Percentiles rank a stretch among this genome's conserved stretches.
phyloP scores from a whole-genome alignment of 1,140 invertebrate genomes.

The Drosophila simulans region DNA sequence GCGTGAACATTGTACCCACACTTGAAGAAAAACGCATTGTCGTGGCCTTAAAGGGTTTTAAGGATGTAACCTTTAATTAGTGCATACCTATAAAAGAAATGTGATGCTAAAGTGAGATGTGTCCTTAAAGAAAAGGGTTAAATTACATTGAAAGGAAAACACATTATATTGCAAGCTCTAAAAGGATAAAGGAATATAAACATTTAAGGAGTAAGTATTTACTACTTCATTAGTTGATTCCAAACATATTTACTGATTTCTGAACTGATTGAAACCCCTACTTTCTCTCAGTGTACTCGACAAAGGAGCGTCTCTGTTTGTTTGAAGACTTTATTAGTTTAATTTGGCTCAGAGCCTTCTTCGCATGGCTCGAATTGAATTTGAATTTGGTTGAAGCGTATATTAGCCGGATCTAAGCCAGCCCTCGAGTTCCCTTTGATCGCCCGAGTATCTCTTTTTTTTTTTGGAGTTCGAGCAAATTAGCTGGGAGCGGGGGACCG shows the following conservation, averaged over 20 bases:
- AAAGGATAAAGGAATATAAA: no score
- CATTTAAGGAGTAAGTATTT: no score
- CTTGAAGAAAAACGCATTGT: slow-evolving; percentile 4
- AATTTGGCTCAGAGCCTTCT: slow-evolving; percentile 29
- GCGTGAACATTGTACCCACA: slow-evolving; percentile 17
- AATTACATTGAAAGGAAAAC: no score
- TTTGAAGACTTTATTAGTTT: slow-evolving; percentile 46
- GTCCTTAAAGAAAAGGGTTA: no score
- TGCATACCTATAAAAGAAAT: no score
- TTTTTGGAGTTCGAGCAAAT: slow-evolving; percentile 13
- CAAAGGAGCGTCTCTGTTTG: slow-evolving; percentile 7
- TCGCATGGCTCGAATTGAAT: slow-evolving; percentile 35
- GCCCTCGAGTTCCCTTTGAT: slow-evolving; percentile 29
- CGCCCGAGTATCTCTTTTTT: slow-evolving; percentile 3
- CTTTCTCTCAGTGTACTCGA: slow-evolving; percentile 7
- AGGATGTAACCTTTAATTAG: no score
- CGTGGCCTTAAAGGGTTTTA: neutral
- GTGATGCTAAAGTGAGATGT: no score
- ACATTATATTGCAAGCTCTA: no score
- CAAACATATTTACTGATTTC: neutral
- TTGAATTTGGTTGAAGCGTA: slow-evolving; percentile 21
- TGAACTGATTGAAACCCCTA: neutral
- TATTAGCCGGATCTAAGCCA: slow-evolving; percentile 5
- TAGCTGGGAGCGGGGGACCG: slow-evolving; percentile 1
- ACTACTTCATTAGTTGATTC: no score